Evolutionary conservation across 2,888 invertebrate genomes (phyloP).

Genomic region (Lycophotia porphyrea): DNA sequence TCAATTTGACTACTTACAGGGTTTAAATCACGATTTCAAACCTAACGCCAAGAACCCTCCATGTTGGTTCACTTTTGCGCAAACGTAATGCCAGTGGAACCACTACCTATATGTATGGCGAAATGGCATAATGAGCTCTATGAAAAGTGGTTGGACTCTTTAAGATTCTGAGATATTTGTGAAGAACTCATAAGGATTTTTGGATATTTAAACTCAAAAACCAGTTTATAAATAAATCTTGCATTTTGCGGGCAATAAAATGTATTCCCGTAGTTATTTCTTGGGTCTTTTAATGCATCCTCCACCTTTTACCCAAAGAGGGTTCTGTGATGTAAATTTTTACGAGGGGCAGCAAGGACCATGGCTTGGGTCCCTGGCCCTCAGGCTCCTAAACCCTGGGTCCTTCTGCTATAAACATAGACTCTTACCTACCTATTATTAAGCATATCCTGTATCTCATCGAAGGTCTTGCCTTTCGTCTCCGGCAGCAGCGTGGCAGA

Average conservation of each 20-base stretch:
- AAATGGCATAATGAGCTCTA: no score
- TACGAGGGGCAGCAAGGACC: background rate
- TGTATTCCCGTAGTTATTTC: no score
- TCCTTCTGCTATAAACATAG: background rate
- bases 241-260: background rate
- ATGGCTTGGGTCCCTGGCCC: no score
- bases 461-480: constrained; percentile 93
- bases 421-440: constrained; percentile 77
- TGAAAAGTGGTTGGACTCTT: no score
- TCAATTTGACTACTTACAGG: no score
- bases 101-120: no score
- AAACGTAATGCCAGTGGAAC: no score
- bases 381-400: no score
- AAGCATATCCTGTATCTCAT: constrained; percentile 92
- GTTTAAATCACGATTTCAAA: no score
- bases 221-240: background rate
- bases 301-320: background rate
- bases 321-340: background rate
- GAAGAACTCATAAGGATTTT: background rate
- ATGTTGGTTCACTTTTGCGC: no score
- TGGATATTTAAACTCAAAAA: background rate
- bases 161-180: background rate
- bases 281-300: no score
- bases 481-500: constrained; percentile 91
- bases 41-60: no score